phyloP scores from a whole-genome alignment of 2,888 invertebrate species.

The Ligdia adustata region DNA sequence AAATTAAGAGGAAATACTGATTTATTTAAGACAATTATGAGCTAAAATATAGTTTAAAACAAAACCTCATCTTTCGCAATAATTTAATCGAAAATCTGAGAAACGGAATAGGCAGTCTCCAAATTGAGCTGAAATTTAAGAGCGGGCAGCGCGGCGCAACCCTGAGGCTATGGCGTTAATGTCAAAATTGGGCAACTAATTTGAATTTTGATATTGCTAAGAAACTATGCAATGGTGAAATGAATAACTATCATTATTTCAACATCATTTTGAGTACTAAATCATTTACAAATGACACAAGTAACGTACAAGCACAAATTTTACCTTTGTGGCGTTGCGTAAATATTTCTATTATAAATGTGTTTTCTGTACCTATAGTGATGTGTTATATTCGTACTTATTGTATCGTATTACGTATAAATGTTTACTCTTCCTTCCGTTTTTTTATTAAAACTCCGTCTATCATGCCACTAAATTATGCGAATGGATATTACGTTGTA shows the following conservation, averaged over 20 bases:
- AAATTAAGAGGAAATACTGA: no score
- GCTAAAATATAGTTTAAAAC: no score
- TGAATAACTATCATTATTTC: slow-evolving; percentile 16
- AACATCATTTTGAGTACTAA: slow-evolving; percentile 2
- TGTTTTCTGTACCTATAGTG: no score
- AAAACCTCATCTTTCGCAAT: slow-evolving; percentile 5
- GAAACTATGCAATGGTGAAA: slow-evolving; percentile 18
- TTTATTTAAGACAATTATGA: no score
- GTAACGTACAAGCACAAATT: no score
- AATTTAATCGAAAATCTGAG: slow-evolving; percentile 15
- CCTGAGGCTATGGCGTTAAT: slow-evolving; percentile 18
- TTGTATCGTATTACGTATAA: no score
- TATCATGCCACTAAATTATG: slow-evolving; percentile 3
- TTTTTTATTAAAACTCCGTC: no score
- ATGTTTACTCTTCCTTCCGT: no score
- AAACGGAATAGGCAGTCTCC: slow-evolving; percentile 16
- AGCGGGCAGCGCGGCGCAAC: slow-evolving; percentile 20
- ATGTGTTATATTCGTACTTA: no score
- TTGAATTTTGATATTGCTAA: slow-evolving; percentile 21
- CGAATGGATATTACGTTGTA: not conserved
- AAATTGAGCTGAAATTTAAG: slow-evolving; percentile 23
- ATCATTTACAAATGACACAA: no score
- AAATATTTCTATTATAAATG: no score
- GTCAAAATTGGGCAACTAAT: slow-evolving; percentile 24
- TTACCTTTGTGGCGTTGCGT: no score